Percentiles rank a stretch among this genome's conserved stretches.
Conservation (phyloP, 2,797 vertebrate species). For the Hapalemur alaotrensis region DNA sequence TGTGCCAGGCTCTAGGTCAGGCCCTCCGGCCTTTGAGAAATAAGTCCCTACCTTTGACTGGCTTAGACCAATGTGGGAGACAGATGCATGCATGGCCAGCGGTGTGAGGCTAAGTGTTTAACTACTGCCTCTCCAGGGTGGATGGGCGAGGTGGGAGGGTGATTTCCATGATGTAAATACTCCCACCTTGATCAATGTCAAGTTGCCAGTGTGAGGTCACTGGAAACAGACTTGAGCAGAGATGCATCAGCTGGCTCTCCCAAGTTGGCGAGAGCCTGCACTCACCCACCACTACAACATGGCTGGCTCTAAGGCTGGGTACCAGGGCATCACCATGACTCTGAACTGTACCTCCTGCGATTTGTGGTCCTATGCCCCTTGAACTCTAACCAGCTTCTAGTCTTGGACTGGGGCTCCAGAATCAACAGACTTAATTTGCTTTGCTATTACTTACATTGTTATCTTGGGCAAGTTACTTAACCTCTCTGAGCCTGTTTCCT, state of each 20-base stretch:
- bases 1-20: not conserved
- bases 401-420: not conserved
- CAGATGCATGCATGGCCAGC: not conserved
- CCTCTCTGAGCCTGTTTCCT: conserved; percentile 9
- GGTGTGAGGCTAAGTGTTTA: not conserved
- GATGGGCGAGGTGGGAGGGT: not conserved
- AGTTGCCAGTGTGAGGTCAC: not conserved
- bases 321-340: not conserved
- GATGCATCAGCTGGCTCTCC: not conserved
- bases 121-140: not conserved
- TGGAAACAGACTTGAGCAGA: not conserved
- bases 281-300: rapidly evolving
- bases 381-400: not conserved
- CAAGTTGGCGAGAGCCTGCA: rapidly evolving
- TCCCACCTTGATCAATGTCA: not conserved
- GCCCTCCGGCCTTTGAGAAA: not conserved
- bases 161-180: not conserved
- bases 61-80: not conserved
- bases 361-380: not conserved
- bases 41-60: not conserved
- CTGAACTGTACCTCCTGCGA: not conserved
- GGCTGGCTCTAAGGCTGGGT: not conserved
- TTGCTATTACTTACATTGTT: not conserved
- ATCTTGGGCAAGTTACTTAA: not conserved
- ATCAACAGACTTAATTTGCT: not conserved